Evolutionary conservation across 2,797 vertebrate species (phyloP).

Genomic region (Scleropages formosus): DNA sequence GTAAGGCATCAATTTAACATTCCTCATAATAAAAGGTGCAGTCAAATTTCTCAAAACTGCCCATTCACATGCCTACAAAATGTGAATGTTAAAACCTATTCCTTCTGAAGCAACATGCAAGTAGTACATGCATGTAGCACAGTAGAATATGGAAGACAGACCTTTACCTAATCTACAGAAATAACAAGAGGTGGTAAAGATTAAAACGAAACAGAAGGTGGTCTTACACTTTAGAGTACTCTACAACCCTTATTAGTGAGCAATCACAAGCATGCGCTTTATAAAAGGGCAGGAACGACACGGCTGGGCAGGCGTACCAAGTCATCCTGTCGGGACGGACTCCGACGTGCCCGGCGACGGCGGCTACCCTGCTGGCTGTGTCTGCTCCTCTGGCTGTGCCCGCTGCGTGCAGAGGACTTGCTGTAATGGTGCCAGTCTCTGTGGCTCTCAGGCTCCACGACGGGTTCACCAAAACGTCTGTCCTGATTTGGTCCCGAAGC

Average conservation of each 20-base stretch:
- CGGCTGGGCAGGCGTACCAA: constrained; percentile 75
- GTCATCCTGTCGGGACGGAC: constrained; percentile 73
- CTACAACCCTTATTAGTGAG: too few species aligned
- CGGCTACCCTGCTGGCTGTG: constrained; percentile 76
- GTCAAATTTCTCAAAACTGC: too few species aligned
- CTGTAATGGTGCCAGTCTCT: constrained; percentile 86
- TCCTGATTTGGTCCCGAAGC: constrained; percentile 39
- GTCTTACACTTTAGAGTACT: too few species aligned
- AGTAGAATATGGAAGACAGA: neutral
- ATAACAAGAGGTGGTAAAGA: neutral
- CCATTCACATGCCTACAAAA: neutral
- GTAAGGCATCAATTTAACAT: constrained; percentile 1
- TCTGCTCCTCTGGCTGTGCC: constrained; percentile 72
- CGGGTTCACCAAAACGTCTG: constrained; percentile 25
- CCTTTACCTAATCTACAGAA: neutral
- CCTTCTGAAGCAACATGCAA: too few species aligned
- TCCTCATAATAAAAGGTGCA: neutral
- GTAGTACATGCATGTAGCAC: neutral
- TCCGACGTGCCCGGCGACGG: constrained; percentile 70
- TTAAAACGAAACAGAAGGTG: too few species aligned
- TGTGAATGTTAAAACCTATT: neutral
- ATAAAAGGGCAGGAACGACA: too few species aligned
- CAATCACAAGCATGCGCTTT: too few species aligned
- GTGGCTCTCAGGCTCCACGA: constrained; percentile 61
- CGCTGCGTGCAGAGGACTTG: constrained; percentile 82